These are phyloP conservation scores for Oceanodroma tethys DNA, from an alignment of 2,113 vertebrate genomes.

Conservation along the genomic window DNA sequence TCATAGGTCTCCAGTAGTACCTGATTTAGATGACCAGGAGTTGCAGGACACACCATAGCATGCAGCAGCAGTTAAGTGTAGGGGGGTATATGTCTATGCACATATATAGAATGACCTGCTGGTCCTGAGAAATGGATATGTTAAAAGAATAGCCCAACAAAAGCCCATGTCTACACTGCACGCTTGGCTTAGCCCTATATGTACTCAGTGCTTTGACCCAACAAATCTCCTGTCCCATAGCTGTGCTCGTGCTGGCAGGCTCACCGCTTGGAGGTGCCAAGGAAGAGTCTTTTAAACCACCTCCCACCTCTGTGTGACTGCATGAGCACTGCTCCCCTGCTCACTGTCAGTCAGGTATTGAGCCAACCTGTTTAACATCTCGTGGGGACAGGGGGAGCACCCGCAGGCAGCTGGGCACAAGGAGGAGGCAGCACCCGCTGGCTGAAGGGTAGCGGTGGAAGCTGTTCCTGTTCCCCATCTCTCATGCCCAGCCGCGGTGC, in stretches of 20 bases:
- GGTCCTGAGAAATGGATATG: background rate
- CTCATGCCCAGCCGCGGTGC: rapidly evolving
- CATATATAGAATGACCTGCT: background rate
- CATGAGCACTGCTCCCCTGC: background rate
- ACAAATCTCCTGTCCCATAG: background rate
- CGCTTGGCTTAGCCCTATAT: background rate
- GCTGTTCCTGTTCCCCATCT: background rate
- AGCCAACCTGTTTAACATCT: background rate
- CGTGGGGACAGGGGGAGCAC: rapidly evolving
- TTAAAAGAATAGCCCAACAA: background rate
- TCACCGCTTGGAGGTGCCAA: background rate
- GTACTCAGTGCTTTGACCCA: background rate
- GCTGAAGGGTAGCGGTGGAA: background rate
- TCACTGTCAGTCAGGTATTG: background rate
- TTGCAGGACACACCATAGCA: background rate
- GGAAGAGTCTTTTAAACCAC: background rate
- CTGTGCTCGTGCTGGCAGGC: background rate
- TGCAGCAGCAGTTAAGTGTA: background rate
- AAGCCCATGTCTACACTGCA: background rate
- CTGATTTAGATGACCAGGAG: background rate
- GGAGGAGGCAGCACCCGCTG: background rate
- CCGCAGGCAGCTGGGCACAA: too few relatives aligned
- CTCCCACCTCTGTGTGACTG: background rate
- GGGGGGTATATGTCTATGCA: background rate
- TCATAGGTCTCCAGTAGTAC: background rate